Evolutionary conservation across 2,113 vertebrate species (phyloP).

Genomic region (Caloenas nicobarica): DNA sequence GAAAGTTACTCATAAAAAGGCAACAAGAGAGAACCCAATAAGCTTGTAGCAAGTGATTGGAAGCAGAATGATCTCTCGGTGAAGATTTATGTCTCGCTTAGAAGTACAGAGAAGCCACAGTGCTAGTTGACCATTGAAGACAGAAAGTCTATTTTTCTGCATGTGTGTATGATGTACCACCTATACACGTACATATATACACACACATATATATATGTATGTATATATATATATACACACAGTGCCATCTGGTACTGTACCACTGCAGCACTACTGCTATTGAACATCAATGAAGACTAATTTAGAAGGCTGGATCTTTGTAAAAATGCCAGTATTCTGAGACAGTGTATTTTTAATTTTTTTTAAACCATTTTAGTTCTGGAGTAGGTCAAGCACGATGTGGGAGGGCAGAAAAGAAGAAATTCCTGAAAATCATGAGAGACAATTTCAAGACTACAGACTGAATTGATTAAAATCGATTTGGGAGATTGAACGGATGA

Average conservation of each 20-base stretch:
- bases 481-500: background rate
- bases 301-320: background rate
- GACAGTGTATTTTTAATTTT: background rate
- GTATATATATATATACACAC: too few relatives aligned
- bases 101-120: background rate
- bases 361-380: background rate
- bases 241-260: background rate
- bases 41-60: background rate
- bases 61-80: background rate
- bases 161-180: too few relatives aligned
- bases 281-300: background rate
- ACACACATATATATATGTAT: too few relatives aligned
- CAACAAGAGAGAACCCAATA: background rate
- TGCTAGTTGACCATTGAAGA: background rate
- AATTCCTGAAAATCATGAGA: background rate
- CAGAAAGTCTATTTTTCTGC: background rate
- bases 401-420: background rate
- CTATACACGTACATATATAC: too few relatives aligned
- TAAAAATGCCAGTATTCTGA: background rate
- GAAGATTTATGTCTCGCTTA: background rate
- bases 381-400: background rate
- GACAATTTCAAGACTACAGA: background rate
- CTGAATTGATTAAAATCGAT: background rate
- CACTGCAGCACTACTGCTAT: background rate
- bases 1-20: background rate